Evolutionary conservation across 1,140 invertebrate genomes (phyloP), one percentile per base, ranked within the genome.

Genomic region (Lutraria rhynchaena): DNA sequence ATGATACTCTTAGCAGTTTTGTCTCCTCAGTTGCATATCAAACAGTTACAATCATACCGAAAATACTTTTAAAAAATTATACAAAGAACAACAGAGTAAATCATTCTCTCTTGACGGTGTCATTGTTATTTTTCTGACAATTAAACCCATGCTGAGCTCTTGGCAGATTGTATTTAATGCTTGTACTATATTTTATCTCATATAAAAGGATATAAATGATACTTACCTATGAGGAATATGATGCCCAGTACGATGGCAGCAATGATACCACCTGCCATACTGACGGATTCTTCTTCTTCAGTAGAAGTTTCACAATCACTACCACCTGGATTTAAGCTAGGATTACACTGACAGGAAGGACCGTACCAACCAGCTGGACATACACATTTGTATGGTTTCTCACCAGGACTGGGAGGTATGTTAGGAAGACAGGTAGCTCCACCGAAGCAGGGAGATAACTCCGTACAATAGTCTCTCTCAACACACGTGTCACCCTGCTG

Each of bases 281-380:
- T 83, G 11, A 86, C 88, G 22, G 73, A 71, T 7, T 57, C 77
- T 2, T 83, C 61, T 53, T 76, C 53, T 44, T 82, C 75, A 0
- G 84, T 58, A 41, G 77, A 67, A 17, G 63, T 51, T n/a, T 76
- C 61, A 91, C 98, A 80, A 96, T 93, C 98, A 99, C 92, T 98
- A 96, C 89, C 96, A 96, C 74, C 98, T 97, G 95, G 95, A 31
- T 80, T 97, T 93, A 96, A 99, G 51, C 97, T 97, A 78, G 96
- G 95, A 9, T 95, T 95, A 91, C 98, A 89, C 29, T 55, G 24
- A 69, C 88, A 89, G 49, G 74, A 31, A 9, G 60, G 31, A 46
- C 76, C 76, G 22, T 70, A 80, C 76, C 76, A 80, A 0, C 0
- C 22, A n/a, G 22, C 63, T 4, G n/a, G 1, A 80, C 76, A 80